A percentile compares a stretch with the other conserved stretches of the same genome.
These are phyloP conservation scores for Epinephelus cyanopodus DNA, from an alignment of 2,113 vertebrate species.

Conservation along the genomic window DNA sequence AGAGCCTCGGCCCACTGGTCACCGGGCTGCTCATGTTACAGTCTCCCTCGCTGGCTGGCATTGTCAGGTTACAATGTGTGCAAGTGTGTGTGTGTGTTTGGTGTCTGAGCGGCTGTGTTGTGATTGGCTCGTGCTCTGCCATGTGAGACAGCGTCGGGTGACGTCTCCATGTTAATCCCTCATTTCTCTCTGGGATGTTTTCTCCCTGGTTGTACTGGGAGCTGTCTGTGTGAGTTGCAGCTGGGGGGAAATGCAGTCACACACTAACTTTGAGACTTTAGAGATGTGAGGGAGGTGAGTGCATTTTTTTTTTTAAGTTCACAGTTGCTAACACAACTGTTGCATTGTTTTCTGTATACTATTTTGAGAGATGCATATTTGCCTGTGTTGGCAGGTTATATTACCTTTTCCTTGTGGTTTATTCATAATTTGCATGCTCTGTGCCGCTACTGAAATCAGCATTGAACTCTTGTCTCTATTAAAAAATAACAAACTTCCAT, in stretches of 20 bases:
- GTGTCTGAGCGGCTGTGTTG: conserved; percentile 15
- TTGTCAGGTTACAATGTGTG: conserved; percentile 77
- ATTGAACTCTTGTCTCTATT: not conserved
- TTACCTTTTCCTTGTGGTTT: not conserved
- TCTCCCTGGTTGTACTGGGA: conserved; percentile 33
- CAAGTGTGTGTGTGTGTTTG: conserved; percentile 52
- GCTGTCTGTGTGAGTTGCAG: conserved; percentile 12
- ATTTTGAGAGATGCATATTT: not conserved
- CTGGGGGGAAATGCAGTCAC: conserved; percentile 18
- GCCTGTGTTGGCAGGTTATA: not conserved
- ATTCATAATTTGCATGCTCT: not conserved
- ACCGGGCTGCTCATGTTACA: conserved; percentile 78
- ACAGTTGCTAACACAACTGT: not conserved
- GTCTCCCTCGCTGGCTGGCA: conserved; percentile 61
- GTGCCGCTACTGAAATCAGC: not conserved
- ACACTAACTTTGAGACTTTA: conserved; percentile 3
- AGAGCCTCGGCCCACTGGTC: conserved; percentile 52
- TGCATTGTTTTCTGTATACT: not conserved
- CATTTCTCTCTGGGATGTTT: conserved; percentile 46
- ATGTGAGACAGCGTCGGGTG: conserved; percentile 60
- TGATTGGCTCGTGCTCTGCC: conserved; percentile 61
- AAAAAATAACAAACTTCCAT: not conserved
- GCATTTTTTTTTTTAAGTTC: not conserved
- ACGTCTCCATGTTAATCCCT: conserved; percentile 68
- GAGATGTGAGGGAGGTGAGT: conserved; percentile 50